Evolutionary conservation across 2,888 invertebrate genomes (phyloP), one percentile per base, ranked within the genome.

Genomic region (Strigamia maritima): DNA sequence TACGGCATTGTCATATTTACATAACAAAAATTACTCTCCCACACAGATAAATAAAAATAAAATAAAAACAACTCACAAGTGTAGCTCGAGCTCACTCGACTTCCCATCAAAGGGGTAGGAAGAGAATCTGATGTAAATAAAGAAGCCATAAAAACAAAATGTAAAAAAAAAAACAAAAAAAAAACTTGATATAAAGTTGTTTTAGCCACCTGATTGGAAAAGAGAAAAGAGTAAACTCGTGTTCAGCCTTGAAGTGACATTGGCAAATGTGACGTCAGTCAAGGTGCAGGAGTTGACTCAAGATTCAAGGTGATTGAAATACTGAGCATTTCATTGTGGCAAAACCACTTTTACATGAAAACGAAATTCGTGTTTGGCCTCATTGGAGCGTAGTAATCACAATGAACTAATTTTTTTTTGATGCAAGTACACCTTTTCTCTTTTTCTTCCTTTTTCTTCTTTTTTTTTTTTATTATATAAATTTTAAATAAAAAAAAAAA

Each of bases 41-140:
- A 60, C 19, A 24, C 2, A 60, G 10, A n/a, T 6, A 10, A 19
- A 60, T 7, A 19, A 60, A 60, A 60, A 19, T 7, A 60, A 8
- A 60, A 7, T 24, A 22, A 60, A 24, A 60, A 19, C 19, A 24
- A 60, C 60, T 60, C 60, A 60, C 60, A 60, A n/a, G 60, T 60
- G 24, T 60, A 3, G 60, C 12, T 60, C 3, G 24, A 60, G 19
- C 60, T 60, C 19, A 22, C n/a, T 6, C 60, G 60, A 22, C 79
- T 81, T 26, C 78, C 75, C n/a, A 82, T 75, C 3, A 75, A 78
- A 26, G 81, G 81, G 12, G 77, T 80, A 1, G 80, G 80, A n/a
- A 82, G 77, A 77, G 82, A 65, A 44, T 10, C 83, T 82, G 60
- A n/a, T 60, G 22, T 19, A 44, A n/a, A n/a, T n/a, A n/a, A n/a